phyloP scores from a whole-genome alignment of 2,888 invertebrate genomes.

The Cryptus viduatorius region DNA sequence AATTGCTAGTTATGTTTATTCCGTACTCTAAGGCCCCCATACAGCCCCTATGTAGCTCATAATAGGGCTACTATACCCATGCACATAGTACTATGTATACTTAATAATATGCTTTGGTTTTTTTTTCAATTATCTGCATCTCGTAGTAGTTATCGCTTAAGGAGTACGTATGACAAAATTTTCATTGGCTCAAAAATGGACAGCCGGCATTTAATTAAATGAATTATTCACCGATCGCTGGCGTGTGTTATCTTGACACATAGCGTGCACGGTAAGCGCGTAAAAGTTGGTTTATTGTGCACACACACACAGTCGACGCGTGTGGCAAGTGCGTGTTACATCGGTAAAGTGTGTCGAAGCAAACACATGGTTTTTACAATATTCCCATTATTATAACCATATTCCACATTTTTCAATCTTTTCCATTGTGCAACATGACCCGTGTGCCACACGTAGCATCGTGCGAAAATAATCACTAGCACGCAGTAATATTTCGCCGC shows the following conservation, averaged over 20 bases:
- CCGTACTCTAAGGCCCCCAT: no score
- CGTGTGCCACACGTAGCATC: not conserved
- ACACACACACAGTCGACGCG: not conserved
- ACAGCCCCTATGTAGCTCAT: no score
- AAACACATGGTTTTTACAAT: not conserved
- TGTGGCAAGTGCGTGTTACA: not conserved
- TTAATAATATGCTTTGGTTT: no score
- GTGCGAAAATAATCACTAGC: not conserved
- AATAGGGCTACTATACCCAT: no score
- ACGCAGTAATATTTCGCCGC: not conserved
- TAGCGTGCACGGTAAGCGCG: not conserved
- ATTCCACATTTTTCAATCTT: not conserved
- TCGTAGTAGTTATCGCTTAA: no score
- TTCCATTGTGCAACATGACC: not conserved
- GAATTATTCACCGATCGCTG: not conserved
- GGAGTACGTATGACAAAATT: no score
- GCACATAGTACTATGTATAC: no score
- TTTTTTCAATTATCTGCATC: no score
- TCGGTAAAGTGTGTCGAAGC: slow-evolving; percentile 9
- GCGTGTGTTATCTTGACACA: not conserved
- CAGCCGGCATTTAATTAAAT: no score
- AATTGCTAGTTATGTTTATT: no score
- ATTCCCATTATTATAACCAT: not conserved
- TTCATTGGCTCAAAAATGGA: no score
- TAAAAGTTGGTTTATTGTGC: not conserved